Evolutionary conservation across 2,113 vertebrate genomes (phyloP), one percentile per base, ranked within the genome.

Genomic region (Orientallactaga bullata): DNA sequence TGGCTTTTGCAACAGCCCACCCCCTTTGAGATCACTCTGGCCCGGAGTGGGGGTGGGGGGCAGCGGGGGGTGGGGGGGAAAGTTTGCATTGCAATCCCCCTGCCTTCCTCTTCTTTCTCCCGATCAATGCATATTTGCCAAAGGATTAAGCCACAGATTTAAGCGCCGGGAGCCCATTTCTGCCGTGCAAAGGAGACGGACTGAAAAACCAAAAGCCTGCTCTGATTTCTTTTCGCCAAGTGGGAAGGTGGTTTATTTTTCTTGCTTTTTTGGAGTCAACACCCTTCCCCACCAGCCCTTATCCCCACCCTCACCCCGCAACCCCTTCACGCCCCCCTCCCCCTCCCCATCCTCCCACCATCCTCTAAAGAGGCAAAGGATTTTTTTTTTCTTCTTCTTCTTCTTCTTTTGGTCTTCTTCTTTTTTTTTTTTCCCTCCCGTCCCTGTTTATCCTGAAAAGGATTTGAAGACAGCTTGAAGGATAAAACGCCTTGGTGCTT

Each of bases 381-480:
- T 85, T 95, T 96, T 97, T 93, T 96, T 86, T 95, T 95, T 90
- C n/a, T 89, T 91, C 95, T 85, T 95, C 94, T 94, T 95, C 85
- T 88, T 68, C n/a, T 84, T 88, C 77, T 94, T 94, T 86, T 20
- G 89, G 88, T 86, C 80, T 60, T 93, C 72, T 93, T 73, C 71
- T 65, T 39, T 66, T 69, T 71, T 85, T 90, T 88, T 88, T 93
- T 51, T 72, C 71, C 79, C 35, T 91, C 95, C 94, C 90, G 90
- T 96, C 96, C 95, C 93, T 95, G 96, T 93, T 95, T 93, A 94
- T 97, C 96, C 96, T 91, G 97, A 91, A 90, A 97, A 97, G 98
- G 98, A 96, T 96, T 97, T 96, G 98, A 96, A 97, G 98, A 96
- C 98, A 97, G 98, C 97, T 92, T 96, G 97, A 97, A 96, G 93